Conservation (phyloP, 2,797 vertebrate genomes). For the Schizopygopsis pylzovi region DNA sequence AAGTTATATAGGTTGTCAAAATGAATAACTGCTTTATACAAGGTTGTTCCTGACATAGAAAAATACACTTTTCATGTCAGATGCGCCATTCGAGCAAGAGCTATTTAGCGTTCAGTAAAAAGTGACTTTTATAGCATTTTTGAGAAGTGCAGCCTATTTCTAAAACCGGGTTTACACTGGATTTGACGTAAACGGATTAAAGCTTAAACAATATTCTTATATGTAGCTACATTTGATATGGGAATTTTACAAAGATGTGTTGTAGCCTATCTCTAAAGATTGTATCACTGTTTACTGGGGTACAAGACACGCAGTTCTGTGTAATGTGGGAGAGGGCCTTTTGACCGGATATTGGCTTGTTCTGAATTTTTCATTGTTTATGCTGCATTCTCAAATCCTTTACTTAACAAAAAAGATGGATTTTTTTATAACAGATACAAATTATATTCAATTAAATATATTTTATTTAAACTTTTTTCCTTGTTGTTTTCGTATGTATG, state of each 20-base stretch:
- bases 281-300: not conserved
- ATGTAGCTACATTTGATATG: not conserved
- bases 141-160: not conserved
- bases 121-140: constrained; percentile 10
- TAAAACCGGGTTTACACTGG: not conserved
- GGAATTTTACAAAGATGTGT: not conserved
- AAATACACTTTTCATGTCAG: constrained; percentile 26
- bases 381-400: not conserved
- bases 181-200: not conserved
- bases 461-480: not conserved
- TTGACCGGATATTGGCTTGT: constrained; percentile 17
- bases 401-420: not conserved
- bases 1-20: constrained; percentile 17
- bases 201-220: not conserved
- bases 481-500: not conserved
- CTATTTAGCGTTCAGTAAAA: constrained; percentile 15
- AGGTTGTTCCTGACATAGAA: constrained; percentile 26
- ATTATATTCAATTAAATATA: not conserved
- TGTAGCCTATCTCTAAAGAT: not conserved
- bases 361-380: constrained; percentile 29
- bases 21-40: constrained; percentile 11
- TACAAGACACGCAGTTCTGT: not conserved
- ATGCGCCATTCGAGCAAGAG: constrained; percentile 3
- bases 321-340: constrained; percentile 2
- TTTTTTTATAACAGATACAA: not conserved